phyloP scores from a whole-genome alignment of 2,797 vertebrate species.

The Arremon brunneinucha region DNA sequence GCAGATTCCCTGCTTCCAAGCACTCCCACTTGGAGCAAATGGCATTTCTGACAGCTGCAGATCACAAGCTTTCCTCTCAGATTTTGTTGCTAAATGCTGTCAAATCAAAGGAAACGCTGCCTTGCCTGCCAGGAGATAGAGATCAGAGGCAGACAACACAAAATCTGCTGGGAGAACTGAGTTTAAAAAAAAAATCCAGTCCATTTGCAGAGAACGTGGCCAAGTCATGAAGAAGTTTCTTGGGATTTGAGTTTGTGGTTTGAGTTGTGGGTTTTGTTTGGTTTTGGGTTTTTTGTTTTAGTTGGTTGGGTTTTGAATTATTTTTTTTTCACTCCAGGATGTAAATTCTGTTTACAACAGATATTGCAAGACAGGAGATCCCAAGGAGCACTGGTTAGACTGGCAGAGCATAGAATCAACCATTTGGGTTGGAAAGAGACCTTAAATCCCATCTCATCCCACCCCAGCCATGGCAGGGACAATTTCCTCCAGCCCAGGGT shows the following conservation, averaged over 20 bases:
- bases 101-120: neutral
- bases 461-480: neutral
- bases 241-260: neutral
- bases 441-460: neutral
- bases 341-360: neutral
- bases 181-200: neutral
- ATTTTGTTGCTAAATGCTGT: neutral
- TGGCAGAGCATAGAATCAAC: neutral
- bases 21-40: neutral
- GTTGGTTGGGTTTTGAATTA: neutral
- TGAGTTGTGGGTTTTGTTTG: neutral
- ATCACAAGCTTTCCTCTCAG: neutral
- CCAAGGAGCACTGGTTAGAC: neutral
- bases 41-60: neutral
- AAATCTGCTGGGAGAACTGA: neutral
- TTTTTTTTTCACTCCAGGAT: neutral
- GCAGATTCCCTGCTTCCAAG: neutral
- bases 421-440: neutral
- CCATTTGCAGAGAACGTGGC: neutral
- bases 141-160: neutral
- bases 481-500: rapidly evolving
- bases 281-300: neutral
- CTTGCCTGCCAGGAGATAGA: neutral
- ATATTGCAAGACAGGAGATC: neutral
- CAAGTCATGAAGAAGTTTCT: neutral